Evolutionary conservation across 2,797 vertebrate genomes (phyloP).

Genomic region (Limosa lapponica): DNA sequence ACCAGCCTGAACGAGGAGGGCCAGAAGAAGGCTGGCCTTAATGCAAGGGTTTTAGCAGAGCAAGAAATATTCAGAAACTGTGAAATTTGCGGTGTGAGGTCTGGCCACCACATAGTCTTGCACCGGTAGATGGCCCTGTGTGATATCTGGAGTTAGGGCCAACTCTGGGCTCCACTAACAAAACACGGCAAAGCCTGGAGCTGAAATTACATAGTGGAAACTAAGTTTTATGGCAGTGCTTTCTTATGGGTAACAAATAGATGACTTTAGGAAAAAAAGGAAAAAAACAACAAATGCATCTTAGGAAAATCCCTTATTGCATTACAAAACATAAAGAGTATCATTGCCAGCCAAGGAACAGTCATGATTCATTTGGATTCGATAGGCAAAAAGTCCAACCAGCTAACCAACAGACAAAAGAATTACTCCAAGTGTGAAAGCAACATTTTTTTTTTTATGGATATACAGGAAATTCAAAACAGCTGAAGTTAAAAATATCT

Average conservation of each 20-base stretch:
- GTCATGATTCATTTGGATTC: neutral
- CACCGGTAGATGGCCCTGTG: neutral
- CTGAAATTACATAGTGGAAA: neutral
- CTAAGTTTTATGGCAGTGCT: neutral
- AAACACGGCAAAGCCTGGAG: neutral
- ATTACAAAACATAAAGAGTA: neutral
- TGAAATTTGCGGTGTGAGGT: neutral
- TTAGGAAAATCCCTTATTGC: neutral
- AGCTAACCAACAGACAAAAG: neutral
- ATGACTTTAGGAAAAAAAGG: neutral
- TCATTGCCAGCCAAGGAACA: neutral
- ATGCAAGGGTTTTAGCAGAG: neutral
- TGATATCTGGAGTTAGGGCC: fast-evolving
- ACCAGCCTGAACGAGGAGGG: neutral
- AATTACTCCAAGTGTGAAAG: conserved; percentile 2
- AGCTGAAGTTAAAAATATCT: neutral
- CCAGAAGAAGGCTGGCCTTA: neutral
- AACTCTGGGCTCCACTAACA: neutral
- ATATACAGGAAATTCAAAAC: neutral
- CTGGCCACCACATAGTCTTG: fast-evolving
- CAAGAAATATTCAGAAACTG: neutral
- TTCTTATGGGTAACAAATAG: neutral
- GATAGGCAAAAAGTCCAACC: neutral
- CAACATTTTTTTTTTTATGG: neutral
- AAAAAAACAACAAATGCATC: neutral